phyloP scores from a whole-genome alignment of 2,797 vertebrate genomes.

The Amblyraja radiata region DNA sequence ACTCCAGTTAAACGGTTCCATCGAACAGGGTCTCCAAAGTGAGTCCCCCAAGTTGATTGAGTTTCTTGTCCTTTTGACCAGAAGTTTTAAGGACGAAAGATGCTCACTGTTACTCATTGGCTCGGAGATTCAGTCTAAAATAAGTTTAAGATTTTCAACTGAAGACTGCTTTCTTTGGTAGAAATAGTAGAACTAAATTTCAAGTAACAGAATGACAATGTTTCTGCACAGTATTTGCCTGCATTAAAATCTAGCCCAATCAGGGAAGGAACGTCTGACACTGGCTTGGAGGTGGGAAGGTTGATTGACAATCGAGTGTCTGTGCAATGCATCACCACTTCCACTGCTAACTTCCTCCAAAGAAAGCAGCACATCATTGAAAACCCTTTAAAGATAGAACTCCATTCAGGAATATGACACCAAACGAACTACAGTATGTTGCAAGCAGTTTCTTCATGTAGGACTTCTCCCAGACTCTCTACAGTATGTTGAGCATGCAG shows the following conservation, averaged over 20 bases:
- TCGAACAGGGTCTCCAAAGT: neutral
- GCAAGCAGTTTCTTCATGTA: neutral
- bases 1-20: neutral
- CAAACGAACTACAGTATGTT: neutral
- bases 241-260: neutral
- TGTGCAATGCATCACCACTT: neutral
- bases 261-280: too few relatives aligned
- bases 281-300: neutral
- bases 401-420: constrained; percentile 9
- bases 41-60: neutral
- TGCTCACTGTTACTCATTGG: neutral
- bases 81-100: neutral
- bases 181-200: neutral
- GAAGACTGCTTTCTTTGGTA: neutral
- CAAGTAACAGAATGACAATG: neutral
- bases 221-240: neutral
- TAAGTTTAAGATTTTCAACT: neutral
- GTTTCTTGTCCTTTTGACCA: neutral
- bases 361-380: constrained; percentile 2
- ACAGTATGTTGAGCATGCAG: neutral
- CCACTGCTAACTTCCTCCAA: neutral
- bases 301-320: neutral
- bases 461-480: neutral
- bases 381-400: neutral
- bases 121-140: neutral